Conservation (phyloP, 2,797 vertebrate species). For the Melopsittacus undulatus region DNA sequence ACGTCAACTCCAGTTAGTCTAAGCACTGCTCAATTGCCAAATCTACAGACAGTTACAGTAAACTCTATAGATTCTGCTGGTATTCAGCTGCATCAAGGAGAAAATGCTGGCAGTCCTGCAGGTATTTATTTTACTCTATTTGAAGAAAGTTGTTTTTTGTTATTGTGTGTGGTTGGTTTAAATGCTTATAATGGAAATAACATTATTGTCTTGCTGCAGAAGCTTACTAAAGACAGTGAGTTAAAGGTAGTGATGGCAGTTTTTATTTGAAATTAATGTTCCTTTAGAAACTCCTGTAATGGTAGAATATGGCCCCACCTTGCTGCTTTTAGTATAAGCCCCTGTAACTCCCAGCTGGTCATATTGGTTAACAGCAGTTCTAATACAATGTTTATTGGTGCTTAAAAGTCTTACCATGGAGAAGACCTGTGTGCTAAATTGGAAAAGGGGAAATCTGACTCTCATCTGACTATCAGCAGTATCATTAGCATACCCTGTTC, state of each 20-base stretch:
- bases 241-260: not conserved
- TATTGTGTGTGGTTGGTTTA: slow-evolving; percentile 19
- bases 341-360: not conserved
- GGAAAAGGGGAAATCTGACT: not conserved
- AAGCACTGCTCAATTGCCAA: slow-evolving; percentile 93
- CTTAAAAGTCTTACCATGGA: not conserved
- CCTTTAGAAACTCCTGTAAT: not conserved
- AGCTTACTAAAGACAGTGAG: not conserved
- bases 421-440: not conserved
- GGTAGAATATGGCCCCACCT: not conserved
- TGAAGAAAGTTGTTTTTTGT: not conserved
- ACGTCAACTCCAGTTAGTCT: slow-evolving; percentile 88
- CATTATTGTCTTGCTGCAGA: not conserved
- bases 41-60: slow-evolving; percentile 97
- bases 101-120: slow-evolving; percentile 86
- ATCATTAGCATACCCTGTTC: not conserved
- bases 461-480: not conserved
- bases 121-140: slow-evolving; percentile 79
- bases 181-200: not conserved
- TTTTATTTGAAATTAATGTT: not conserved
- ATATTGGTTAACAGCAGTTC: not conserved
- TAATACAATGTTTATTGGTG: not conserved
- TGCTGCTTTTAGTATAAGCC: not conserved
- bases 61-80: slow-evolving; percentile 91
- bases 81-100: slow-evolving; percentile 91